Base-by-base conservation (phyloP, 2,797 vertebrate species). In the Anguilla anguilla region DNA sequence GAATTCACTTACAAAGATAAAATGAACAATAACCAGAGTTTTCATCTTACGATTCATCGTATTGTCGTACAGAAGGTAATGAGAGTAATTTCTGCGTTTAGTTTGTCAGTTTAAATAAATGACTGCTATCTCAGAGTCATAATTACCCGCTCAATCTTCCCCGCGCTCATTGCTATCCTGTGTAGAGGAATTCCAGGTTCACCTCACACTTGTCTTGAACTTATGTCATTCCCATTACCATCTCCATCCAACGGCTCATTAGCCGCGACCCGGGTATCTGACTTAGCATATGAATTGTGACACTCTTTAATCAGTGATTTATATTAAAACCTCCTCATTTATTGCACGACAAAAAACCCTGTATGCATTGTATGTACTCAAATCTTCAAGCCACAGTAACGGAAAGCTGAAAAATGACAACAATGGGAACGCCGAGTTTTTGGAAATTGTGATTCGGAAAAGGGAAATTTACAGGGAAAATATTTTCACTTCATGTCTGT, bases 161-260 rank as follows among this genome's bases (percentile, higher is more conserved):
- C 43, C 1, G 2, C 43, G 84, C 35, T 6, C 28, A 35, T 49
- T 43, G 43, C 43, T 6, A 49, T 49, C 19, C 77, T 11, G 6
- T 22, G 35, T 0, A 9, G 31, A 17, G 39, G 5, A 39, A 15
- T 85, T 46, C 39, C 53, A 85, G 53, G 19, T 85, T 85, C 28
- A 39, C 13, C 39, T 53, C 31, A 39, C 28, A 5, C 83, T n/a
- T 17, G 39, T 46, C 43, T 5, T 10, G 25, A 81, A 81, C 53
- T 35, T 35, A 15, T 35, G 55, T 59, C 83, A 17, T 31, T 49
- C 39, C 83, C 31, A 84, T 59, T 84, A 84, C 31, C n/a, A 6
- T 84, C 83, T 84, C 59, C 83, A 81, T 51, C 43, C 55, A 31
- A 84, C 17, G 83, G 51, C 83, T 84, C 51, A 59, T 84, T 84